Conservation (phyloP, 92 coral and sea anemone genomes). For the Nematostella vectensis region DNA sequence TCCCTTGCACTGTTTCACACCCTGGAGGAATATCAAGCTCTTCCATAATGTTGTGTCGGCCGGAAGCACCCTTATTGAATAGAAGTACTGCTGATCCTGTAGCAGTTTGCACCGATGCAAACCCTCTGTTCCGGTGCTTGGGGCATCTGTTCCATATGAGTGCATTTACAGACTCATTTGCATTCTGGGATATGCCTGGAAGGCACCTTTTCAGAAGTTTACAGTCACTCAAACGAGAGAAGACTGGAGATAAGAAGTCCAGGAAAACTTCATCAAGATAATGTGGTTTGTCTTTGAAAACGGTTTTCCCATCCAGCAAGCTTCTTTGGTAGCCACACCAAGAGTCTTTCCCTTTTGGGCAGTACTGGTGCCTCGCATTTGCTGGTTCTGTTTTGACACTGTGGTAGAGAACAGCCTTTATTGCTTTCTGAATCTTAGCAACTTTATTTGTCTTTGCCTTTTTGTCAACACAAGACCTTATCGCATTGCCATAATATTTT, state of each 20-base stretch:
- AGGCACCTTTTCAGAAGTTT: constrained; percentile 22
- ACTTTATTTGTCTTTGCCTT: constrained; percentile 5
- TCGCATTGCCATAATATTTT: constrained; percentile 23
- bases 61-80: constrained; percentile 37
- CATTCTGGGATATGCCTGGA: constrained; percentile 37
- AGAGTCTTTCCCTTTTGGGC: constrained; percentile 14
- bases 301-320: neutral
- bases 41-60: constrained; percentile 28
- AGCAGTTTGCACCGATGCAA: constrained; percentile 16
- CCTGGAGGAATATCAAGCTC: constrained; percentile 24
- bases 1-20: constrained; percentile 10
- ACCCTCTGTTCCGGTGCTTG: constrained; percentile 35
- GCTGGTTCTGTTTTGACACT: neutral
- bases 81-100: constrained; percentile 26
- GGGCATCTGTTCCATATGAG: constrained; percentile 36
- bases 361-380: constrained; percentile 13
- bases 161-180: constrained; percentile 43
- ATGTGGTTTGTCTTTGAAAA: constrained; percentile 24
- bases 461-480: constrained; percentile 11
- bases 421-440: constrained; percentile 14
- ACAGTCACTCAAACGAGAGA: constrained; percentile 12
- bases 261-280: constrained; percentile 19
- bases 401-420: constrained; percentile 33
- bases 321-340: constrained; percentile 30
- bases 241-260: constrained; percentile 12